Base-by-base conservation (phyloP, 2,888 invertebrate species). In the Blastobasis lacticolella region DNA sequence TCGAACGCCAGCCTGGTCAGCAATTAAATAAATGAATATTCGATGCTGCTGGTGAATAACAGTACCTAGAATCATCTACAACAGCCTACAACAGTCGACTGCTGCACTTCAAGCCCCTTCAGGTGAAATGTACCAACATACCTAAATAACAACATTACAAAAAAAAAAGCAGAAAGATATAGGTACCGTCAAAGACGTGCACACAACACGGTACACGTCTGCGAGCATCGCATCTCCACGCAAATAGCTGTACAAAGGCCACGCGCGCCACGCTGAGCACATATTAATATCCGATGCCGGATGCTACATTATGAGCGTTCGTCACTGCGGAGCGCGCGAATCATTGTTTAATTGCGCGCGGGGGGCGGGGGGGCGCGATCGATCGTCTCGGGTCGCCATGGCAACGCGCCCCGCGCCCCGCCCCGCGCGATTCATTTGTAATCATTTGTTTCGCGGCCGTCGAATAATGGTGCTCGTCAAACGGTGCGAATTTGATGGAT, bases 361-460 rank as follows among this genome's bases (percentile, higher is more conserved):
- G 61, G 67, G 76, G 78, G 71, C 57, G 64, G 61, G 68, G n/a
- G 71, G 62, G 69, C 58, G 63, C 55, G 56, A 87, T 87, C 86
- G 87, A 87, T 87, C 85, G 85, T 82, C 86, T 81, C 81, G 67
- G 71, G 83, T 83, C 67, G 71, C 75, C 74, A 81, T 81, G 76
- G 69, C 73, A 69, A 85, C 82, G 73, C 64, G 52, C 67, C 61
- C 66, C 64, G 63, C 60, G 62, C 52, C 58, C 54, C 61, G 63
- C 63, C 64, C 68, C 67, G 61, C 75, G 71, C 75, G 69, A 80
- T 84, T 83, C 86, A 86, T 86, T 87, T 87, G 87, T 87, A 82
- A 87, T 86, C 87, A 85, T 88, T 88, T 88, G 87, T 86, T 88
- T 87, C 82, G 78, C 76, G 71, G 75, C 76, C 75, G 71, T 78